Evolutionary conservation across 35 echinoderm and acorn worm species (phyloP).

Genomic region (Acanthaster planci): DNA sequence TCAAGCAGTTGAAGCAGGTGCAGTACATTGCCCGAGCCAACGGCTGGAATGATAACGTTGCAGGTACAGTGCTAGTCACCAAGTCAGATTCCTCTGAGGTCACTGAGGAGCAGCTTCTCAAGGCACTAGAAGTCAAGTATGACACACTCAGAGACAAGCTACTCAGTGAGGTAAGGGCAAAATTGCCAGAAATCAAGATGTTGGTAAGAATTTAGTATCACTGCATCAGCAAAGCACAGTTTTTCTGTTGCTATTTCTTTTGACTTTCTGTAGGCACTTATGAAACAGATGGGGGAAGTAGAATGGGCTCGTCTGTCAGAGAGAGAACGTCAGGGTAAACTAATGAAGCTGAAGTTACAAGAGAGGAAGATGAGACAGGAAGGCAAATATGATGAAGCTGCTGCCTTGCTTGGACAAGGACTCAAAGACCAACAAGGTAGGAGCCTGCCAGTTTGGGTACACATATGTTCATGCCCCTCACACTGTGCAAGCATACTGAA

Average conservation of each 20-base stretch:
- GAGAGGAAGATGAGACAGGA: slow-evolving; percentile 78
- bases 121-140: slow-evolving; percentile 94
- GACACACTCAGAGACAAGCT: slow-evolving; percentile 94
- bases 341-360: slow-evolving; percentile 90
- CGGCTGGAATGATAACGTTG: slow-evolving; percentile 94
- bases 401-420: slow-evolving; percentile 68
- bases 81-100: slow-evolving; percentile 65
- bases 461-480: no score
- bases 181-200: neutral
- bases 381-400: slow-evolving; percentile 89
- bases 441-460: no score
- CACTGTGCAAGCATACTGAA: no score
- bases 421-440: slow-evolving; percentile 65
- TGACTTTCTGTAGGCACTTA: slow-evolving; percentile 53
- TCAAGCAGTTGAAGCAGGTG: slow-evolving; percentile 92
- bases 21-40: slow-evolving; percentile 84
- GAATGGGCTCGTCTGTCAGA: slow-evolving; percentile 86
- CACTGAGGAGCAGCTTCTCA: slow-evolving; percentile 76
- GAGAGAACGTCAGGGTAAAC: slow-evolving; percentile 77
- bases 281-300: slow-evolving; percentile 78
- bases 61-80: slow-evolving; percentile 65
- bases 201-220: no score
- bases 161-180: slow-evolving; percentile 68
- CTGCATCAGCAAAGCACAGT: no score
- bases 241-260: no score